These are phyloP conservation scores for Ptychodera flava DNA, from an alignment of 35 echinoderm and acorn worm species.

Conservation along the genomic window DNA sequence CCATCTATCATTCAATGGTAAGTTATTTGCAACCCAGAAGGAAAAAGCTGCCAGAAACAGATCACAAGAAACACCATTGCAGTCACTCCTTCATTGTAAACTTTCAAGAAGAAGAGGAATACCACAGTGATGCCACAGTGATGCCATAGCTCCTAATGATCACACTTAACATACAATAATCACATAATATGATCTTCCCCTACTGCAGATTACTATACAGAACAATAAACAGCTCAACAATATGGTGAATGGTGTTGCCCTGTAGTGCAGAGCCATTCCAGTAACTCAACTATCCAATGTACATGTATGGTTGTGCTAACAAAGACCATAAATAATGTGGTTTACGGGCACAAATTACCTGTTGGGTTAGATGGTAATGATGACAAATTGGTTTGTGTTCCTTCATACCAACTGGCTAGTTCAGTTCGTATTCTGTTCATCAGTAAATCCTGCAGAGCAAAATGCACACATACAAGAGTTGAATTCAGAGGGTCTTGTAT, in stretches of 20 bases:
- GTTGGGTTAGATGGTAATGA: slow-evolving; percentile 57
- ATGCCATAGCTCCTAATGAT: too few relatives aligned
- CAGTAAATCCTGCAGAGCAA: slow-evolving; percentile 46
- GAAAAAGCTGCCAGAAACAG: slow-evolving; percentile 62
- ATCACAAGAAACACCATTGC: not conserved
- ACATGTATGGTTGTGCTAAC: too few relatives aligned
- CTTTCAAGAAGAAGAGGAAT: too few relatives aligned
- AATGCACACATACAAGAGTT: not conserved
- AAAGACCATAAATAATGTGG: too few relatives aligned
- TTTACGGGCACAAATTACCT: too few relatives aligned
- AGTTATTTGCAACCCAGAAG: slow-evolving; percentile 92
- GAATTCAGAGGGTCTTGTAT: too few relatives aligned
- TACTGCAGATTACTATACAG: not conserved
- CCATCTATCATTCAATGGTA: slow-evolving; percentile 64
- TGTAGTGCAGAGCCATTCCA: too few relatives aligned
- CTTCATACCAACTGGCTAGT: slow-evolving; percentile 85
- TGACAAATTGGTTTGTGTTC: slow-evolving; percentile 45
- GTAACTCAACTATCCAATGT: too few relatives aligned
- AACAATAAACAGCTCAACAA: not conserved
- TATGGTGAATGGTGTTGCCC: too few relatives aligned
- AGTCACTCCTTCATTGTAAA: too few relatives aligned
- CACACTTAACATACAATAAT: not conserved
- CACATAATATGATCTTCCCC: not conserved
- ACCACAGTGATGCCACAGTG: too few relatives aligned
- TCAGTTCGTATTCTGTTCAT: slow-evolving; percentile 76